Percentiles rank a stretch among this genome's conserved stretches.
These are phyloP conservation scores for Agrochola circellaris DNA, from an alignment of 2,888 invertebrate genomes.

Conservation along the genomic window DNA sequence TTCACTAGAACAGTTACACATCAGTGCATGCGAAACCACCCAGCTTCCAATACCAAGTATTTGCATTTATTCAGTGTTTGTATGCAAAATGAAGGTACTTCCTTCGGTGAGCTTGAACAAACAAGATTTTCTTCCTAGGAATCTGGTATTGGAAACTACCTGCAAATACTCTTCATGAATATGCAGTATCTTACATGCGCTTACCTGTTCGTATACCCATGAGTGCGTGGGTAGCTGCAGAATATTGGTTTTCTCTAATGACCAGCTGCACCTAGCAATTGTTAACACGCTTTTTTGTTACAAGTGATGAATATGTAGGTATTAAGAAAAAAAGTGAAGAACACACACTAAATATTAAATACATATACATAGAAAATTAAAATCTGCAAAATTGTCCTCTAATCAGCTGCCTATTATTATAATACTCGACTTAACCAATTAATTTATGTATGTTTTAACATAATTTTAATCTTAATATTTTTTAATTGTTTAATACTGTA, in stretches of 20 bases:
- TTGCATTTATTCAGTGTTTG: conserved; percentile 44
- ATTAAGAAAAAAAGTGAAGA: no score
- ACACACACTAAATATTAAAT: no score
- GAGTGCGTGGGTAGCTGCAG: not conserved
- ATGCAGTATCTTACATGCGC: conserved; percentile 17
- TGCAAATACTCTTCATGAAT: conserved; percentile 38
- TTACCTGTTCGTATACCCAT: not conserved
- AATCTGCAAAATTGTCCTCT: no score
- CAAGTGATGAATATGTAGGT: no score
- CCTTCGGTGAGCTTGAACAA: conserved; percentile 29
- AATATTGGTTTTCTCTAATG: conserved; percentile 4
- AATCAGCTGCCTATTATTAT: no score
- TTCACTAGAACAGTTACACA: conserved; percentile 13
- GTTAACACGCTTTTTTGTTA: no score
- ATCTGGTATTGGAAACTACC: conserved; percentile 46
- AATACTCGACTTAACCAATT: no score
- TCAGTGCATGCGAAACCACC: conserved; percentile 14
- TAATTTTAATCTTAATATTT: no score
- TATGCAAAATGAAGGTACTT: conserved; percentile 31
- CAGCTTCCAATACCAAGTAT: conserved; percentile 19
- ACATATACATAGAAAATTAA: no score
- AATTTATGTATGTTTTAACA: no score
- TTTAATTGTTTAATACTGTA: no score
- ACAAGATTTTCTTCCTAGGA: conserved; percentile 37
- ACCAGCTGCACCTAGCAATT: not conserved